Conservation (phyloP, 2,888 invertebrate genomes). For the Ornithoptera alexandrae region DNA sequence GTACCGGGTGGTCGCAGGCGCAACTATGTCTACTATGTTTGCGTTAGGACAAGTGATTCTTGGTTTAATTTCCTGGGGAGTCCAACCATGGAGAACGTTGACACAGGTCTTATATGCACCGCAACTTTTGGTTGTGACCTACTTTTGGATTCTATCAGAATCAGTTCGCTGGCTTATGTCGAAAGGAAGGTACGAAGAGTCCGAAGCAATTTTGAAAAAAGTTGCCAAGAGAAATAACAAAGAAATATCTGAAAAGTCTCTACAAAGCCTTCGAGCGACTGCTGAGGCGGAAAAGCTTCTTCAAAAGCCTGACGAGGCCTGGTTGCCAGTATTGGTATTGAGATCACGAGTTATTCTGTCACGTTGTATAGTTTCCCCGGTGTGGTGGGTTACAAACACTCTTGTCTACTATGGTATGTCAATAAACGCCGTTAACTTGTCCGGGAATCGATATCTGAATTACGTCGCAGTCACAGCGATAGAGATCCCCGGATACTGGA, state of each 20-base stretch:
- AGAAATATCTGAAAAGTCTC: conserved; percentile 76
- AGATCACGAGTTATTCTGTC: conserved; percentile 53
- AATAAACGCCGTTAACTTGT: conserved; percentile 83
- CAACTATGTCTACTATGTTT: conserved; percentile 86
- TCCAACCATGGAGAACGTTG: conserved; percentile 84
- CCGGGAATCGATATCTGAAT: conserved; percentile 84
- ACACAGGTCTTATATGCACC: conserved; percentile 86
- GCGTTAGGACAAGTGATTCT: conserved; percentile 87
- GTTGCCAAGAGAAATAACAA: conserved; percentile 83
- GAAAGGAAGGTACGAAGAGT: conserved; percentile 83
- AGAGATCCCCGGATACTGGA: conserved; percentile 86
- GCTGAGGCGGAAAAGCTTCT: conserved; percentile 57
- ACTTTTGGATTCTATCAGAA: conserved; percentile 87
- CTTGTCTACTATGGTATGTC: conserved; percentile 86
- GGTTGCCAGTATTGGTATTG: conserved; percentile 56
- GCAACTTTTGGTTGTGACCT: conserved; percentile 83
- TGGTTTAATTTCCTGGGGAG: conserved; percentile 85
- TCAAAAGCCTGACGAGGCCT: conserved; percentile 56
- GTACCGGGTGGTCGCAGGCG: conserved; percentile 85
- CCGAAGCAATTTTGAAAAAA: conserved; percentile 81
- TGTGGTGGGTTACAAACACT: conserved; percentile 86
- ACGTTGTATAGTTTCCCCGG: conserved; percentile 65
- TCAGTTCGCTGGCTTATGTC: conserved; percentile 89
- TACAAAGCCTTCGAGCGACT: conserved; percentile 61
- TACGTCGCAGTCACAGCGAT: conserved; percentile 83